phyloP scores from a whole-genome alignment of 2,888 invertebrate genomes.

The Perizoma flavofasciatum region DNA sequence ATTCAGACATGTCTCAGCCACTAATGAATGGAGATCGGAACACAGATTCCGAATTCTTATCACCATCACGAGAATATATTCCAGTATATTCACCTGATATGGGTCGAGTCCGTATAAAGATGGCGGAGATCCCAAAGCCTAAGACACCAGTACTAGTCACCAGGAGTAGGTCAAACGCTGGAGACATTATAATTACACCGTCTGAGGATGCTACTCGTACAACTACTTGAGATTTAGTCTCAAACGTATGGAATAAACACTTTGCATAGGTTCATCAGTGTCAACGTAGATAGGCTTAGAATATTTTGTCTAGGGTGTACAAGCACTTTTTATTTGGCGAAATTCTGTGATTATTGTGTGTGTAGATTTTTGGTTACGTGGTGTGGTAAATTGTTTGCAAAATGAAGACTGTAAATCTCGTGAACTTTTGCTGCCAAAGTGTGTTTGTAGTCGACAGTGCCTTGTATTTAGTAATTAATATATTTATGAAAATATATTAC shows the following conservation, averaged over 20 bases:
- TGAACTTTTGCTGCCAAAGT: conserved; percentile 82
- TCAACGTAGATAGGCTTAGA: conserved; percentile 45
- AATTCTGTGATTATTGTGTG: conserved; percentile 77
- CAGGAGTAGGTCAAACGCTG: conserved; percentile 89
- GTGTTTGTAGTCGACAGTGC: conserved; percentile 85
- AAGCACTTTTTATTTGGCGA: conserved; percentile 80
- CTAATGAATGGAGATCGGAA: conserved; percentile 72
- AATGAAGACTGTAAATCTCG: conserved; percentile 52
- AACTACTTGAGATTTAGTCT: conserved; percentile 71
- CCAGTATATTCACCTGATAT: conserved; percentile 87
- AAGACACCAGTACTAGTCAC: conserved; percentile 93
- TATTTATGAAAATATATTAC: conserved; percentile 80
- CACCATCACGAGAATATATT: conserved; percentile 75
- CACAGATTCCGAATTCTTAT: conserved; percentile 70
- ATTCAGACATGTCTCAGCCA: conserved; percentile 80
- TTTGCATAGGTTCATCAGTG: conserved; percentile 65
- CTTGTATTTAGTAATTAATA: conserved; percentile 73
- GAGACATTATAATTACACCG: conserved; percentile 89
- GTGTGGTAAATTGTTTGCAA: conserved; percentile 57
- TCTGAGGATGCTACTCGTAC: conserved; percentile 69
- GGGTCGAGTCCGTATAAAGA: conserved; percentile 90
- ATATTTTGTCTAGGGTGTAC: conserved; percentile 40
- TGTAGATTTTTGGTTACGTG: conserved; percentile 56
- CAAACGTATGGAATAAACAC: conserved; percentile 51
- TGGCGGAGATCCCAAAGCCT: conserved; percentile 90